Percentiles rank a stretch among this genome's conserved stretches.
Evolutionary conservation across 2,113 vertebrate species (phyloP).

Genomic region (Pomatorhinus ruficollis): DNA sequence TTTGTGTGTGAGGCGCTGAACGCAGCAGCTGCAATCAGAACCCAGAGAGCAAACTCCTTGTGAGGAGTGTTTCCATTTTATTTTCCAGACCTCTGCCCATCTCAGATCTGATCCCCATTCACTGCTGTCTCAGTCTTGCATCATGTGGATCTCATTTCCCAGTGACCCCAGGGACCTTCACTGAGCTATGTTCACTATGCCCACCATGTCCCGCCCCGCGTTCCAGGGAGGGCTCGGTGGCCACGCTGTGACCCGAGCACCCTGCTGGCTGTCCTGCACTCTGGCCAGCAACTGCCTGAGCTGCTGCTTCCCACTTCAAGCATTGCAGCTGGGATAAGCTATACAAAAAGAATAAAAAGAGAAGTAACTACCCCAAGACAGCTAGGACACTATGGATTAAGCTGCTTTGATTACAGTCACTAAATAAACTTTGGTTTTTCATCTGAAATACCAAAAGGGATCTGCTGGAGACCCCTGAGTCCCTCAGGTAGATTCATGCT

Average conservation of each 20-base stretch:
- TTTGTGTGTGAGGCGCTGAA: not conserved
- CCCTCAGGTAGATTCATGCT: not conserved
- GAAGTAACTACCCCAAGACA: constrained; percentile 7
- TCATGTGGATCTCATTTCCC: not conserved
- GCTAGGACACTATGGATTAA: not conserved
- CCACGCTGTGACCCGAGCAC: accelerated
- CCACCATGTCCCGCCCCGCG: accelerated
- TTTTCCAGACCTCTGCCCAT: not conserved
- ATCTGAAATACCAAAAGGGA: constrained; percentile 23
- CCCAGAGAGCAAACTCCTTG: not conserved
- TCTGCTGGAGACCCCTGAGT: not conserved
- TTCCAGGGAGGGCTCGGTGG: not conserved
- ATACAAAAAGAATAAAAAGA: constrained; percentile 22
- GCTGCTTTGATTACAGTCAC: constrained; percentile 10
- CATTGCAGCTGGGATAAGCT: not conserved
- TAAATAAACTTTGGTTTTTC: constrained; percentile 62
- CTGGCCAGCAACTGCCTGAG: not conserved
- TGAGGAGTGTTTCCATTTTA: constrained; percentile 1
- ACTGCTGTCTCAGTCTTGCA: not conserved
- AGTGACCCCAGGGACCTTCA: not conserved
- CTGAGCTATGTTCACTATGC: not conserved
- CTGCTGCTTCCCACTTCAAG: not conserved
- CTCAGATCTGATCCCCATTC: not conserved
- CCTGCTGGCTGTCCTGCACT: not conserved
- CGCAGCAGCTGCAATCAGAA: not conserved